These are phyloP conservation scores for Halcyon leucocephala DNA, from an alignment of 2,797 vertebrate genomes.

Conservation along the genomic window DNA sequence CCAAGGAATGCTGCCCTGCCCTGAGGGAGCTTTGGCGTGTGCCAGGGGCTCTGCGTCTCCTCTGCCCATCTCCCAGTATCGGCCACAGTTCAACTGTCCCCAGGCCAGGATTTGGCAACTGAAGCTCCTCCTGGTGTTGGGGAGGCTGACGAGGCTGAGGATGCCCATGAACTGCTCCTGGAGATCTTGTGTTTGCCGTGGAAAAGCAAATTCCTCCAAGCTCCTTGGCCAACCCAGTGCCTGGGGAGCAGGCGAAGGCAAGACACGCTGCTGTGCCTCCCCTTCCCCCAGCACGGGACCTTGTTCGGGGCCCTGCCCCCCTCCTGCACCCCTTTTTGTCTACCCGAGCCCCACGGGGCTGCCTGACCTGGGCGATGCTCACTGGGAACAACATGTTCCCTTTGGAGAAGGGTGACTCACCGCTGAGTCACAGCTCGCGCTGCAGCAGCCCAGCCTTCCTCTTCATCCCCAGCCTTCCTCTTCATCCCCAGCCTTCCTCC, in stretches of 20 bases:
- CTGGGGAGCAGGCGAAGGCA: background rate
- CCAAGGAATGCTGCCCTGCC: background rate
- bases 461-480: background rate
- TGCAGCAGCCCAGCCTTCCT: background rate
- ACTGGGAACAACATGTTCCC: background rate
- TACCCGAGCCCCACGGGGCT: fast-evolving
- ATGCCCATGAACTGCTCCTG: background rate
- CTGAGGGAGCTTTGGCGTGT: fast-evolving
- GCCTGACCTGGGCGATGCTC: background rate
- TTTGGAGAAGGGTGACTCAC: background rate
- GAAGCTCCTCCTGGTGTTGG: fast-evolving
- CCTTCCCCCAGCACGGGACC: fast-evolving
- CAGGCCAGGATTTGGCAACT: fast-evolving
- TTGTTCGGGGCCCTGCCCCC: fast-evolving
- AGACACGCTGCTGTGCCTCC: fast-evolving
- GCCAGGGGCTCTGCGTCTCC: background rate
- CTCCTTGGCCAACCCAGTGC: background rate
- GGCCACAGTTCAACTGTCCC: fast-evolving
- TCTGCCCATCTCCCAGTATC: background rate
- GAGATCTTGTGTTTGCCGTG: fast-evolving
- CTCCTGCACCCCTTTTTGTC: background rate
- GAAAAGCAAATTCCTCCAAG: background rate
- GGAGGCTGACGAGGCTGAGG: background rate
- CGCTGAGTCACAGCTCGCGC: background rate
- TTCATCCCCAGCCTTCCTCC: background rate